Base-by-base conservation (phyloP, 2,113 vertebrate species). In the Genyomyrus donnyi region DNA sequence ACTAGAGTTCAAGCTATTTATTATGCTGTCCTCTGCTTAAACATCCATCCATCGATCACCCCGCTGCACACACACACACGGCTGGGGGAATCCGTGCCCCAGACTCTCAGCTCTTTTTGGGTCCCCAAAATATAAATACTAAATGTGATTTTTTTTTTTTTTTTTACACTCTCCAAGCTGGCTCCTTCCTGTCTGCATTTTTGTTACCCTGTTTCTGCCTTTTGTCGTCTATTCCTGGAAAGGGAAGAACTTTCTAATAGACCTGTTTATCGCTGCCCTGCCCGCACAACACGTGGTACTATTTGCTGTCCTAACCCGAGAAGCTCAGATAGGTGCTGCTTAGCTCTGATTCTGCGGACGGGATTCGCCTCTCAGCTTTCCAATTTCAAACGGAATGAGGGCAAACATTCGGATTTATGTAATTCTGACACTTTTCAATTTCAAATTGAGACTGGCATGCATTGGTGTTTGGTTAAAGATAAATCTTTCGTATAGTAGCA, bases 381-480 rank as follows among this genome's bases (percentile, higher is more conserved):
- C 83, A 85, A n/a, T 48, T 48, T 85, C 45, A 46, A 48, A 85
- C 3, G 39, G 42, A 85, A 46, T n/a, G 42, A 27, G 45, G 83
- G 83, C 45, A 85, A 85, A 85, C 83, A 85, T 85, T 85, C 6
- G 45, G 17, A 48, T 85, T 85, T 48, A 85, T 85, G 83, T 48
- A 3, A 48, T 11, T 48, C 19, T 46, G 21, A 46, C 42, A 48
- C 83, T 46, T 85, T 85, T 24, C 19, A 8, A n/a, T 85, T 48
- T 85, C 45, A 19, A 85, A 46, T 45, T 85, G 45, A 85, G 19
- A 85, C 19, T 45, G 42, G 17, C 39, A 21, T 83, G 35, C 42
- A 45, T 45, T 85, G 42, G 45, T 24, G 83, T 24, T 48, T 21
- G 39, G 39, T 85, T 45, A 85, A 85, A 46, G 35, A 48, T 24